These are phyloP conservation scores for Trissoscelio sp. DNA, from an alignment of 2,888 invertebrate genomes.

Conservation along the genomic window DNA sequence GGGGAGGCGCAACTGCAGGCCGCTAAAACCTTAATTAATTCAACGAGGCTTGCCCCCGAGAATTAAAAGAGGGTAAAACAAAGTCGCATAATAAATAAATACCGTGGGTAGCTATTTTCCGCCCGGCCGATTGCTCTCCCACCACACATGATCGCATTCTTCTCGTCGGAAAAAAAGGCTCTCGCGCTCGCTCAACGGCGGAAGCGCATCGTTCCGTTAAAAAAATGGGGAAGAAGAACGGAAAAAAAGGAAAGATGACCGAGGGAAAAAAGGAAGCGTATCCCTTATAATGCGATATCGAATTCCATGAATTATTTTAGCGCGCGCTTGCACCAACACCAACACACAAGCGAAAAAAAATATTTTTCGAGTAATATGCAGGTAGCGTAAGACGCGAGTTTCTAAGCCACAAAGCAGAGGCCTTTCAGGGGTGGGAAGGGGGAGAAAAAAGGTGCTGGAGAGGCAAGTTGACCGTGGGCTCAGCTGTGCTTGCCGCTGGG, in stretches of 20 bases:
- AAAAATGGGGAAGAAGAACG: slow-evolving; percentile 34
- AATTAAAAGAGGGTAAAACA: slow-evolving; percentile 37
- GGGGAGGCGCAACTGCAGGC: neutral
- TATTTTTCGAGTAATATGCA: slow-evolving; percentile 69
- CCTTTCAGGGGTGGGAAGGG: slow-evolving; percentile 54
- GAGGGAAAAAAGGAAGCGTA: slow-evolving; percentile 68
- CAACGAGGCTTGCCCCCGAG: slow-evolving; percentile 2
- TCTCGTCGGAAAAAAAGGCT: slow-evolving; percentile 38
- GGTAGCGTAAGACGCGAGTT: slow-evolving; percentile 65
- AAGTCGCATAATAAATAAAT: slow-evolving; percentile 55
- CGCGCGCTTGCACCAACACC: slow-evolving; percentile 18
- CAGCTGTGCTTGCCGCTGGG: slow-evolving; percentile 82
- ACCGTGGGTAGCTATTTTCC: slow-evolving; percentile 52
- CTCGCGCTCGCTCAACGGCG: slow-evolving; percentile 18
- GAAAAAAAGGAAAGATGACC: slow-evolving; percentile 57
- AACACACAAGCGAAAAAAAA: slow-evolving; percentile 50
- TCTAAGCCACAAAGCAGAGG: slow-evolving; percentile 63
- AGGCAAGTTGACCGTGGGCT: slow-evolving; percentile 78
- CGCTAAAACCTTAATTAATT: slow-evolving; percentile 51
- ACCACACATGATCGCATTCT: slow-evolving; percentile 56
- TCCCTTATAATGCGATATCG: slow-evolving; percentile 67
- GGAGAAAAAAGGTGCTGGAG: slow-evolving; percentile 53
- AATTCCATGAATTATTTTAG: slow-evolving; percentile 70
- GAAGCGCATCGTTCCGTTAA: slow-evolving; percentile 56
- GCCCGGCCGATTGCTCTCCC: slow-evolving; percentile 32